These are phyloP conservation scores for Drosophila gunungcola DNA, from an alignment of 1,140 invertebrate species.

Conservation along the genomic window DNA sequence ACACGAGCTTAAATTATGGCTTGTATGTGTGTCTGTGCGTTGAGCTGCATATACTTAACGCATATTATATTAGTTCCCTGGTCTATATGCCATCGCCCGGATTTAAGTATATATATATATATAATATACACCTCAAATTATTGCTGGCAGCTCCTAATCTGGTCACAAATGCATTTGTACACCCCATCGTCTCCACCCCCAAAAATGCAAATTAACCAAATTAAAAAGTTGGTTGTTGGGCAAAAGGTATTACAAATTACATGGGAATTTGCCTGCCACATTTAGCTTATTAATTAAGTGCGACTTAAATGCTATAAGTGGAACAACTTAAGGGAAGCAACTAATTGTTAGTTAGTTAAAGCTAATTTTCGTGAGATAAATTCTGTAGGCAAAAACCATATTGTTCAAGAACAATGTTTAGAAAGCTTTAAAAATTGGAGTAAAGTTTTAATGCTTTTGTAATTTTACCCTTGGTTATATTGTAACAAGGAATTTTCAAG, in stretches of 20 bases:
- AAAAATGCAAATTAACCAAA: slow-evolving; percentile 14
- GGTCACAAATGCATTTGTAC: slow-evolving; percentile 7
- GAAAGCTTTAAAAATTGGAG: no score
- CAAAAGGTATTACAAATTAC: slow-evolving; percentile 1
- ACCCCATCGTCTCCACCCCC: no score
- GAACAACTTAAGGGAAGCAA: not conserved
- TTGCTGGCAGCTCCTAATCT: slow-evolving; percentile 31
- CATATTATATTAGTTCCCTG: slow-evolving; percentile 54
- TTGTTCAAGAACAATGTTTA: no score
- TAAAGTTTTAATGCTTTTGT: no score
- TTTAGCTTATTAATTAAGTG: not conserved
- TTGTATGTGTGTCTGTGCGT: slow-evolving; percentile 2
- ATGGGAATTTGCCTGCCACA: not conserved
- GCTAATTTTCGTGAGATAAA: no score
- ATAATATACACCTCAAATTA: slow-evolving; percentile 17
- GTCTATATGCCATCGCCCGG: slow-evolving; percentile 1
- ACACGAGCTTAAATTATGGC: slow-evolving; percentile 7
- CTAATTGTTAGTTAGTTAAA: not conserved
- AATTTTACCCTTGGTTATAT: no score
- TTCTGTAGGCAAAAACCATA: no score
- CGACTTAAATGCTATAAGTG: not conserved
- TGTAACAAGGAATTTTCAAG: no score
- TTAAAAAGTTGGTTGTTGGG: slow-evolving; percentile 3
- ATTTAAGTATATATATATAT: slow-evolving; percentile 10
- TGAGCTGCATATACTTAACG: slow-evolving; percentile 51